Evolutionary conservation across 2,888 invertebrate species (phyloP).

Genomic region (Limnephilus marmoratus): DNA sequence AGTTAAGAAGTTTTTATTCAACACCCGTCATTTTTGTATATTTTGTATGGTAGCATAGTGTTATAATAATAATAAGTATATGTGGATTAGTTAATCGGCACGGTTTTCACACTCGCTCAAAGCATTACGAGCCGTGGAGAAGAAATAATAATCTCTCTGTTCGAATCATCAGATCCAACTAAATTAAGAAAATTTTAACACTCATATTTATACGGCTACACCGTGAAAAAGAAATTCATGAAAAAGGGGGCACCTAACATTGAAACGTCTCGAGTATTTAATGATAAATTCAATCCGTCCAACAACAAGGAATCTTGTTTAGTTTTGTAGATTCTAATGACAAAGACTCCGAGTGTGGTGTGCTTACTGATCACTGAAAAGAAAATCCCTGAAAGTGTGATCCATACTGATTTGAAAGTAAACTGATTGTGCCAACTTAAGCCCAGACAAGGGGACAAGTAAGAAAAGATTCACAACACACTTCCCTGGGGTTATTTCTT

Average conservation of each 20-base stretch:
- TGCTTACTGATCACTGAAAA: not conserved
- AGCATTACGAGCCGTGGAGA: too few species aligned
- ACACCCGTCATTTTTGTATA: too few species aligned
- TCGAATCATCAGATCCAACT: not conserved
- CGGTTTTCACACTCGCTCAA: too few species aligned
- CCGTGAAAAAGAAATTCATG: too few species aligned
- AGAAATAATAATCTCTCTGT: not conserved
- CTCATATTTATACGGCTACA: too few species aligned
- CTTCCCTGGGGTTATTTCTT: not conserved
- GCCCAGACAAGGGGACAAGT: too few species aligned
- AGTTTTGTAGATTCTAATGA: not conserved
- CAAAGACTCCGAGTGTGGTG: not conserved
- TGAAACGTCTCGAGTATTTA: too few species aligned
- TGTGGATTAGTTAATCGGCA: too few species aligned
- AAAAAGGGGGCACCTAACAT: too few species aligned
- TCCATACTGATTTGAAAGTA: not conserved
- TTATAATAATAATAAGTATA: too few species aligned
- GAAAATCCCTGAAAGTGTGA: not conserved
- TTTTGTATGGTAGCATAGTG: too few species aligned
- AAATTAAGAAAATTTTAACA: not conserved
- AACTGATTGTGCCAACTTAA: not conserved
- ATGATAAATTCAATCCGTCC: not conserved
- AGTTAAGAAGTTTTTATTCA: too few species aligned
- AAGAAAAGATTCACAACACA: not conserved
- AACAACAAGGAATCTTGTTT: not conserved